Conservation (phyloP, 2,113 vertebrate genomes). For the Chionomys nivalis region DNA sequence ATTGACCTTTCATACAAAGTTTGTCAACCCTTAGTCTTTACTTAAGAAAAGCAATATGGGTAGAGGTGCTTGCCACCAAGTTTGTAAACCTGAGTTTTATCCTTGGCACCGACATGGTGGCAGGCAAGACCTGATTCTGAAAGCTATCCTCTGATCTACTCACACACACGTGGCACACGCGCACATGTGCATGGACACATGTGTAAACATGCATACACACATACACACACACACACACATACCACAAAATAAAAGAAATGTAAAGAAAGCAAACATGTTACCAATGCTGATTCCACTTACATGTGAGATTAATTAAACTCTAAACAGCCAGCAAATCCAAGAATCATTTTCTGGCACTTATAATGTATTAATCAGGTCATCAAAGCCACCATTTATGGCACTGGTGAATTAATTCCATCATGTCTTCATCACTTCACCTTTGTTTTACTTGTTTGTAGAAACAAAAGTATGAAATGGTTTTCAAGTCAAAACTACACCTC, state of each 20-base stretch:
- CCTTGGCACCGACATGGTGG: neutral
- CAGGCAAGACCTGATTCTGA: neutral
- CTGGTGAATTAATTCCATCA: neutral
- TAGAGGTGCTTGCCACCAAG: neutral
- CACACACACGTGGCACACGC: no score
- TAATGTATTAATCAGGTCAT: neutral
- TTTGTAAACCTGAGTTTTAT: neutral
- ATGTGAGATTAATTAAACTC: neutral
- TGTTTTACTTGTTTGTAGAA: neutral
- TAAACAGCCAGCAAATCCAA: neutral
- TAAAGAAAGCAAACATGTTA: neutral
- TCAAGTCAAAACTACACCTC: neutral
- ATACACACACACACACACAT: neutral
- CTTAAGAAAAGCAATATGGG: neutral
- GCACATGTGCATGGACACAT: accelerated
- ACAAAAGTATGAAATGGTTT: neutral
- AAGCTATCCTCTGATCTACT: neutral
- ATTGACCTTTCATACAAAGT: neutral
- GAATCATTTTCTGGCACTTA: neutral
- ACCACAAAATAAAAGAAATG: neutral
- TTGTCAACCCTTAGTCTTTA: neutral
- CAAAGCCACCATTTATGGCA: neutral
- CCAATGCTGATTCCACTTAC: neutral
- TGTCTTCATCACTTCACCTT: neutral
- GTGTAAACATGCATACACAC: neutral